A percentile compares a stretch with the other conserved stretches of the same genome.
phyloP scores from a whole-genome alignment of 2,113 vertebrate genomes.

The Hystrix cristata region DNA sequence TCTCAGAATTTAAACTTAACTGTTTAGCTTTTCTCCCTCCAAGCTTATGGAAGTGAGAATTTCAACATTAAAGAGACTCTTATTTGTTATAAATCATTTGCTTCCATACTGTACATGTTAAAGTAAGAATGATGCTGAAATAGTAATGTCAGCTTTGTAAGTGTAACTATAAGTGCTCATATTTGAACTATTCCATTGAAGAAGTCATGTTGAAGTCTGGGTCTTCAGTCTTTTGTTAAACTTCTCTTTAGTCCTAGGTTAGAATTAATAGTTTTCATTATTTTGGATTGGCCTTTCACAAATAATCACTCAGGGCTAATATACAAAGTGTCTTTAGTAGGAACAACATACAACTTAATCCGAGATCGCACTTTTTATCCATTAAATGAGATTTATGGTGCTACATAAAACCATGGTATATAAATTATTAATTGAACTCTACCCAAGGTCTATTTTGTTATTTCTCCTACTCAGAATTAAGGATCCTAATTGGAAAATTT shows the following conservation, averaged over 20 bases:
- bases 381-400: constrained; percentile 21
- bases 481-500: constrained; percentile 6
- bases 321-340: background rate
- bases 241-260: background rate
- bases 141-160: background rate
- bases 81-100: background rate
- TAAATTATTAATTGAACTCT: constrained; percentile 32
- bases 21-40: background rate
- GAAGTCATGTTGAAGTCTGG: constrained; percentile 4
- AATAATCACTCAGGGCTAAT: background rate
- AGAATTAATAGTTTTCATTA: constrained; percentile 17
- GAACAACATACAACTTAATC: background rate
- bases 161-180: background rate
- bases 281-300: constrained; percentile 4
- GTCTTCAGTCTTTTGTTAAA: background rate
- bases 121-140: constrained; percentile 26
- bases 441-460: constrained; percentile 16
- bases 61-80: background rate
- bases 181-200: background rate
- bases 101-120: background rate
- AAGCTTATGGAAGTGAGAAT: background rate
- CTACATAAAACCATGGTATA: constrained; percentile 17
- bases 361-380: background rate
- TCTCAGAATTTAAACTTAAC: constrained; percentile 30
- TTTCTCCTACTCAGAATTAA: constrained; percentile 7